These are phyloP conservation scores for Bembecia ichneumoniformis DNA, from an alignment of 2,888 invertebrate genomes.

Conservation along the genomic window DNA sequence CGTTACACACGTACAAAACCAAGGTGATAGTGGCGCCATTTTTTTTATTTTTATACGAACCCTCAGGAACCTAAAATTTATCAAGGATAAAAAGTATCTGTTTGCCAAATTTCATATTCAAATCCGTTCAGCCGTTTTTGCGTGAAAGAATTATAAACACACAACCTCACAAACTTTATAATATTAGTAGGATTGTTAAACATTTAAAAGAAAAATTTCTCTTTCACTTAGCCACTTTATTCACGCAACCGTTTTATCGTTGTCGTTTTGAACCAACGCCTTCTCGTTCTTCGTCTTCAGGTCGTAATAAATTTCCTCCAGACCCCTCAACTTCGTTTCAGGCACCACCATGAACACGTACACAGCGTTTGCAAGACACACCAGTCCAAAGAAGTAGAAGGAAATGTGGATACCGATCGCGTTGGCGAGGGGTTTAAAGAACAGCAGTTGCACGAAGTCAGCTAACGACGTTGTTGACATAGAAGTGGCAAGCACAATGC, in stretches of 20 bases:
- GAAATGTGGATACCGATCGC: conserved; percentile 36
- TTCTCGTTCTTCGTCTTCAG: conserved; percentile 43
- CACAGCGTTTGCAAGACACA: conserved; percentile 32
- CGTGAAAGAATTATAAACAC: no score
- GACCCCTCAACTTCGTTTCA: conserved; percentile 37
- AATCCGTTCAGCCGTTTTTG: no score
- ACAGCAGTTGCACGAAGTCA: conserved; percentile 41
- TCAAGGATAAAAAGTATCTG: no score
- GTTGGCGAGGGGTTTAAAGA: conserved; percentile 46
- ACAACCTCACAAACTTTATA: no score
- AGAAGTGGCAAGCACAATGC: conserved; percentile 42
- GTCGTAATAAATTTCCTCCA: conserved; percentile 42
- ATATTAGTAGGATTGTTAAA: no score
- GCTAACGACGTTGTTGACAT: conserved; percentile 38
- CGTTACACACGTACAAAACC: no score
- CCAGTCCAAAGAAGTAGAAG: conserved; percentile 40
- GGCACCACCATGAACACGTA: conserved; percentile 39
- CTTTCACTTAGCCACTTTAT: neutral
- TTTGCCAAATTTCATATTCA: no score
- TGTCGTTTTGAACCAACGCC: neutral
- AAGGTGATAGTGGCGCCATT: no score
- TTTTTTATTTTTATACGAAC: no score
- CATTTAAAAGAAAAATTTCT: no score
- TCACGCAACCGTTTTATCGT: neutral
- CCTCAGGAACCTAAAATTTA: no score